phyloP scores from a whole-genome alignment of 2,797 vertebrate species.

The Sus cebifrons region DNA sequence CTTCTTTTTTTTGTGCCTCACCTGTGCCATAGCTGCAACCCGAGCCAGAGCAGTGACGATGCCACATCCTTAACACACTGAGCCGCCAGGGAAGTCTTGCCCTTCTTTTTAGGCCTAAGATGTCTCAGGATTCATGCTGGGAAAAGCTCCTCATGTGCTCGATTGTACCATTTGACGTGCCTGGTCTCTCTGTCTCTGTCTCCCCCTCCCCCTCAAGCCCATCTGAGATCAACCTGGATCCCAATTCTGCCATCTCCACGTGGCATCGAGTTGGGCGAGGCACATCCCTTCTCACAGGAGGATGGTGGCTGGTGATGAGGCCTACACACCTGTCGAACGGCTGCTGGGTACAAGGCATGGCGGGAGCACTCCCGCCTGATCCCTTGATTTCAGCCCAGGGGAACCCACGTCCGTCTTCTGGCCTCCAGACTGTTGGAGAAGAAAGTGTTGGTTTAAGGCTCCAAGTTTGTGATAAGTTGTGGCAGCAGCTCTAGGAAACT shows the following conservation, averaged over 20 bases:
- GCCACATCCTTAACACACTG: too few relatives aligned
- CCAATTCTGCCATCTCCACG: too few relatives aligned
- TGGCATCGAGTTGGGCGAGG: accelerated
- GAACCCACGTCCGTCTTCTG: neutral
- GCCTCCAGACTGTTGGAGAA: neutral
- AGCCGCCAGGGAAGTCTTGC: too few relatives aligned
- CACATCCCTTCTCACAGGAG: too few relatives aligned
- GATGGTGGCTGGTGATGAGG: too few relatives aligned
- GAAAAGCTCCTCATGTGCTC: accelerated
- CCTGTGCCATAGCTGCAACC: too few relatives aligned
- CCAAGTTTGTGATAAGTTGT: neutral
- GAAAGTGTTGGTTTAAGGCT: neutral
- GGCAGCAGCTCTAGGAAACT: neutral
- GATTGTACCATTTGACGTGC: neutral
- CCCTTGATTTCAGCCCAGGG: too few relatives aligned
- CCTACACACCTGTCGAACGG: accelerated
- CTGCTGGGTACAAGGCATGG: neutral
- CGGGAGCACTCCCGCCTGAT: accelerated
- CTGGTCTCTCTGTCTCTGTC: neutral
- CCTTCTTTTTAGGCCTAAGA: neutral
- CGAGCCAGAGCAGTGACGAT: too few relatives aligned
- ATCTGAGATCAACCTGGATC: neutral
- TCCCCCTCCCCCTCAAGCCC: neutral
- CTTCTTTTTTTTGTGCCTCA: too few relatives aligned
- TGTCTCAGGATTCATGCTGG: neutral